Base-by-base conservation (phyloP, 2,797 vertebrate species). In the Poliocrania exsul region DNA sequence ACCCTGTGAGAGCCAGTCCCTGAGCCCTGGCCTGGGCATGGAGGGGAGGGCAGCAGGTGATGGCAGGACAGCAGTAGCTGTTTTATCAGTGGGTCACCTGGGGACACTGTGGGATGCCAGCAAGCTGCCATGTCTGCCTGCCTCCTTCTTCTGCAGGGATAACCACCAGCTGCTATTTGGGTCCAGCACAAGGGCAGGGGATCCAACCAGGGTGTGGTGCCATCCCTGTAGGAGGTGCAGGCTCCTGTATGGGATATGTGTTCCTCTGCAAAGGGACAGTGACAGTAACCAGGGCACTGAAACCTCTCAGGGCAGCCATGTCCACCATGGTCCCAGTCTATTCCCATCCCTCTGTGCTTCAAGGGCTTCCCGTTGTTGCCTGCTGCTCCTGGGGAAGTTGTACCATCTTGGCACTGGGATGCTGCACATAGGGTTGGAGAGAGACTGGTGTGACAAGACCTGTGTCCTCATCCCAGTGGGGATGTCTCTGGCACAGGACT, bases 401-500 rank as follows among this genome's bases (percentile, higher is more conserved):
- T 1, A 2, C 29, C 21, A 9, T 10, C n/a, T 50, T 8, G 1
- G 44, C 40, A 13, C 31, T 16, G 60, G 21, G 19, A 42, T 33
- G 57, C 13, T 81, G 49, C 42, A 16, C 16, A 2, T 2, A 24
- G 66, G 56, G 2, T 16, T 4, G 10, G 14, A 33, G 28, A 85
- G 2, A 25, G 26, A 20, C 33, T 1, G 3, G 5, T 42, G 56
- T 0, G 2, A 75, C 78, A 31, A 1, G n/a, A 38, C 18, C 16
- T 10, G 20, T 2, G 13, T 86, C 53, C 51, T 31, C 2, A 1
- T 35, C 8, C 17, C 57, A 16, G 10, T 1, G 3, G 24, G 5
- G 2, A 5, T 19, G 31, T 66, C 42, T 67, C 42, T 1, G 1
- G 46, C 37, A 35, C 0, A 0, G 37, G 19, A 20, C 19, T 67